phyloP scores from a whole-genome alignment of 2,888 invertebrate genomes.

The Carterocephalus palaemon region DNA sequence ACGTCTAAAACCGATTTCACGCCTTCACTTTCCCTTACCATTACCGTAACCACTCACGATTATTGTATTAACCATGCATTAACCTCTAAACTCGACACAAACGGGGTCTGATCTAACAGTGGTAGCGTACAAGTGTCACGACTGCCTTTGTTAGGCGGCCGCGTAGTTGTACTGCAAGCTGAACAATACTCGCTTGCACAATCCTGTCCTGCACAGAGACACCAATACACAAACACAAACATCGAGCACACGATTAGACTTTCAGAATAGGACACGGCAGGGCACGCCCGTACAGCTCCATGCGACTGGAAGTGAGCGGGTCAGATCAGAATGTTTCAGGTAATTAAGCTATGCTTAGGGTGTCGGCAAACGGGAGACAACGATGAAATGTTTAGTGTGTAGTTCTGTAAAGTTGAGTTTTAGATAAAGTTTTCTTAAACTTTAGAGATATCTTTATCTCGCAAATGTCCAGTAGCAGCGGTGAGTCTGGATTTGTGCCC shows the following conservation, averaged over 20 bases:
- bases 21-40: no score
- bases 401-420: no score
- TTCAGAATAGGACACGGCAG: conserved; percentile 4
- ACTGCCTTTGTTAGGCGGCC: conserved; percentile 13
- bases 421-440: no score
- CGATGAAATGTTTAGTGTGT: not conserved
- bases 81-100: conserved; percentile 3
- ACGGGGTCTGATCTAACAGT: conserved; percentile 8
- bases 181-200: conserved; percentile 9
- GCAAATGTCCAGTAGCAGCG: no score
- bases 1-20: no score
- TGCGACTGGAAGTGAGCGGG: not conserved
- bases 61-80: conserved; percentile 6
- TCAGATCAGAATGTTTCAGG: conserved; percentile 2
- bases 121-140: conserved; percentile 16
- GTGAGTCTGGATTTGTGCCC: no score
- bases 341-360: not conserved
- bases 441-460: no score
- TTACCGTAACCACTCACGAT: conserved; percentile 7
- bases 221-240: no score
- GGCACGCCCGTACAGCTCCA: not conserved
- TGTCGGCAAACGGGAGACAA: not conserved
- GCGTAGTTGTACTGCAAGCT: not conserved
- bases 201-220: no score
- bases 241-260: conserved; percentile 4